Conservation (phyloP, 2,797 vertebrate species). For the Sebastes steindachneri region DNA sequence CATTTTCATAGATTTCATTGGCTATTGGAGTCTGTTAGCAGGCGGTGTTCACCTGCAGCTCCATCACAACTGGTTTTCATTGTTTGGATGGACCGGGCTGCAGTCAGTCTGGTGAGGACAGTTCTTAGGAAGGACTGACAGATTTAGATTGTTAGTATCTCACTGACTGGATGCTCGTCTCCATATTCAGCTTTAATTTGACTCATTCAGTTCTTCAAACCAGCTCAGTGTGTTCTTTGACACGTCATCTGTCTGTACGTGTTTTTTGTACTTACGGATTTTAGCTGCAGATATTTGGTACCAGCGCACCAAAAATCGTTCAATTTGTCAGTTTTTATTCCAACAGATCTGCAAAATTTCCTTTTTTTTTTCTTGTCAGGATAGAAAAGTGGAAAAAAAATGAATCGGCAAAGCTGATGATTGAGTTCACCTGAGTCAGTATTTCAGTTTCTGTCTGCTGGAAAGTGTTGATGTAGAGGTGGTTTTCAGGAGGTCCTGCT, state of each 20-base stretch:
- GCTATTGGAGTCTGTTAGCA: neutral
- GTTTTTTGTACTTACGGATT: neutral
- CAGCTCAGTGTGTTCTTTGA: neutral
- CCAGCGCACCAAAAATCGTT: neutral
- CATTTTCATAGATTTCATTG: neutral
- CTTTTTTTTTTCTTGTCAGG: neutral
- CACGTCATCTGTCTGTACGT: neutral
- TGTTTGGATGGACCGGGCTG: too few relatives aligned
- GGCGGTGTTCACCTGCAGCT: neutral
- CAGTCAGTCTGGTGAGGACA: neutral
- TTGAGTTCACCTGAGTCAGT: neutral
- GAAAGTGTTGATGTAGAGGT: neutral
- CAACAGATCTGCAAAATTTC: neutral
- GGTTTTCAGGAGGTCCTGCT: constrained; percentile 24
- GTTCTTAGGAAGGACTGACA: neutral
- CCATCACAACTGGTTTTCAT: neutral
- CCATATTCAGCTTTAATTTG: neutral
- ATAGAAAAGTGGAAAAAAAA: too few relatives aligned
- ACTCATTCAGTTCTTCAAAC: neutral
- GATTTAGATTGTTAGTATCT: neutral
- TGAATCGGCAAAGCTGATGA: neutral
- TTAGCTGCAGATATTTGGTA: neutral
- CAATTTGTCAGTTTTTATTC: neutral
- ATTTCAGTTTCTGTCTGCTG: constrained; percentile 14
- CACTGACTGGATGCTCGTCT: neutral